Conservation (phyloP, 2,888 invertebrate species). For the Drosophila paucipuncta region DNA sequence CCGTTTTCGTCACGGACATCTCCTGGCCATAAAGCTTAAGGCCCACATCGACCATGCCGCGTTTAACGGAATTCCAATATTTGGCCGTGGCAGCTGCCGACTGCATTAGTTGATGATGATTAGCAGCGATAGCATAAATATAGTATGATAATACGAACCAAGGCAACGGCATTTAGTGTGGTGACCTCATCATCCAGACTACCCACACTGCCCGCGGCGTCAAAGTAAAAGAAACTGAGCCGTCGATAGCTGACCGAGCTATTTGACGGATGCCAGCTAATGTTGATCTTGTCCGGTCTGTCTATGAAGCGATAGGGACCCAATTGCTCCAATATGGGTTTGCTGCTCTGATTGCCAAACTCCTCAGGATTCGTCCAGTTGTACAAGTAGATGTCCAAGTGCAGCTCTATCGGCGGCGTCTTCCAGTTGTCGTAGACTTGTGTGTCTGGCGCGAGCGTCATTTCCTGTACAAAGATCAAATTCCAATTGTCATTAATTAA, state of each 20-base stretch:
- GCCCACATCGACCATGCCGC: constrained; percentile 88
- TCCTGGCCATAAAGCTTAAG: constrained; percentile 87
- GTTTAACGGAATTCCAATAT: constrained; percentile 87
- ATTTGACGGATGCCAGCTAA: constrained; percentile 90
- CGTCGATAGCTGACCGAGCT: constrained; percentile 90
- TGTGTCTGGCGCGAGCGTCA: constrained; percentile 88
- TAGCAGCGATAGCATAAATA: constrained; percentile 7
- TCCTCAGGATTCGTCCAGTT: constrained; percentile 93
- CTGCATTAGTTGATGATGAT: constrained; percentile 74
- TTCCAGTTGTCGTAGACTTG: constrained; percentile 90
- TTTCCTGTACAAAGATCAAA: constrained; percentile 86
- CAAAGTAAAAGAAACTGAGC: constrained; percentile 90
- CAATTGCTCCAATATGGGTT: constrained; percentile 87
- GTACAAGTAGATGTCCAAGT: constrained; percentile 90
- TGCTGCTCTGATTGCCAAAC: constrained; percentile 86
- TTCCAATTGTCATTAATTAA: constrained; percentile 69
- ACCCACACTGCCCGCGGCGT: constrained; percentile 88
- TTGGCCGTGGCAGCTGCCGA: constrained; percentile 86
- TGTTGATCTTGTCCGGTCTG: constrained; percentile 89
- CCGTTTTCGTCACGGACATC: constrained; percentile 88
- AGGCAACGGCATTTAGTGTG: constrained; percentile 91
- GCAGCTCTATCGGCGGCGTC: constrained; percentile 88
- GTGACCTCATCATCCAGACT: constrained; percentile 89
- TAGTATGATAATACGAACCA: constrained; percentile 86
- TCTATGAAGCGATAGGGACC: constrained; percentile 90